Conservation (phyloP, 2,888 invertebrate species). For the Lacanobia wlatinum region DNA sequence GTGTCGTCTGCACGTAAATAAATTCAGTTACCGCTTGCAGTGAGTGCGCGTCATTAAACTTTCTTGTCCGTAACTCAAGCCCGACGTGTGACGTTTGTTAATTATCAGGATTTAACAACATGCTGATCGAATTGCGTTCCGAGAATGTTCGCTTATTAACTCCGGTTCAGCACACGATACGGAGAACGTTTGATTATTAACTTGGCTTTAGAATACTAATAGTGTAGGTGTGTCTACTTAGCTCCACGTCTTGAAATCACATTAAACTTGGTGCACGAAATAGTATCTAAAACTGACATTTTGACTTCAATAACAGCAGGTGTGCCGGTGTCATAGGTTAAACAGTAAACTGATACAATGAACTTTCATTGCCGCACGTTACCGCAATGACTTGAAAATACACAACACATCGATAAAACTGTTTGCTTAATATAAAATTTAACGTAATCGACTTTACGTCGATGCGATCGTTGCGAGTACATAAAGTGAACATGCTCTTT, state of each 20-base stretch:
- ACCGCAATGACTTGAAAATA: conserved; percentile 65
- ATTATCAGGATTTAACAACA: conserved; percentile 81
- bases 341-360: conserved; percentile 59
- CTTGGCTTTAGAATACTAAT: conserved; percentile 26
- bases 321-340: conserved; percentile 48
- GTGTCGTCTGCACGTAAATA: conserved; percentile 87
- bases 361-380: conserved; percentile 63
- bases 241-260: conserved; percentile 15
- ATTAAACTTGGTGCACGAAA: conserved; percentile 23
- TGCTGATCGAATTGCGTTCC: conserved; percentile 65
- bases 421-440: conserved; percentile 87
- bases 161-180: conserved; percentile 47
- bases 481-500: conserved; percentile 86
- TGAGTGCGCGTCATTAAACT: conserved; percentile 88
- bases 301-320: conserved; percentile 38
- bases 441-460: conserved; percentile 84
- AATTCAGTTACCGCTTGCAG: conserved; percentile 86
- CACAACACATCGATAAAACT: conserved; percentile 78
- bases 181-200: conserved; percentile 52
- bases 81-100: conserved; percentile 81
- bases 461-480: conserved; percentile 78
- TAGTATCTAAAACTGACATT: conserved; percentile 27
- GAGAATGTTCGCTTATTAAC: conserved; percentile 61
- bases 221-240: conserved; percentile 12
- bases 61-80: conserved; percentile 83